Base-by-base conservation (phyloP, 2,888 invertebrate species). In the Parnassius smintheus region DNA sequence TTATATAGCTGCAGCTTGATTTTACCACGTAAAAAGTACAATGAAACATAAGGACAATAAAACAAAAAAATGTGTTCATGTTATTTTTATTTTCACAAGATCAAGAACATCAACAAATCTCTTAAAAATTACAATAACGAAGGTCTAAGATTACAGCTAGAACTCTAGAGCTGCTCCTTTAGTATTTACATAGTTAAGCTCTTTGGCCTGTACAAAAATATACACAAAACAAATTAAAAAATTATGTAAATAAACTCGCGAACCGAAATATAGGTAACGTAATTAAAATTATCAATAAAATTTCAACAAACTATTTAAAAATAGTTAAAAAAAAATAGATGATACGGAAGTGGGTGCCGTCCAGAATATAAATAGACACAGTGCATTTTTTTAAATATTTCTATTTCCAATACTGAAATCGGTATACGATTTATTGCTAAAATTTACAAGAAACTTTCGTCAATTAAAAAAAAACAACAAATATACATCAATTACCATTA, bases 81-180 rank as follows among this genome's bases (percentile, higher is more conserved):
- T 75, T 77, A 80, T 84, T 82, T 88, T 88, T 89, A 91, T 90
- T 91, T 89, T 85, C 91, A 90, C 89, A 87, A 90, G 89, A 88
- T 86, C 77, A 82, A 89, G 91, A 92, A 91, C 91, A 91, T 91
- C 91, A 92, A 92, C 92, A 92, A 90, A 90, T 91, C 75, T 85
- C 89, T 89, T 91, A 88, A 82, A 82, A 88, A 91, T 86, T 88
- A 91, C 88, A 84, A 83, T 83, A 91, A 91, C 91, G 90, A 87
- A 91, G 86, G 72, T 83, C 82, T 86, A 83, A 75, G 72, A 74
- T 72, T 73, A 75, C 87, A 85, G 83, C 87, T 79, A 76, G 74
- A 45, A 51, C 41, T 75, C 70, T 71, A 72, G 72, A 83, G 86
- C 88, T 83, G 87, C 83, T 72, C 78, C 68, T 72, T 75, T 74